Percentiles rank a stretch among this genome's conserved stretches.
Conservation (phyloP, 2,888 invertebrate genomes). For the Drosophila emarginata region DNA sequence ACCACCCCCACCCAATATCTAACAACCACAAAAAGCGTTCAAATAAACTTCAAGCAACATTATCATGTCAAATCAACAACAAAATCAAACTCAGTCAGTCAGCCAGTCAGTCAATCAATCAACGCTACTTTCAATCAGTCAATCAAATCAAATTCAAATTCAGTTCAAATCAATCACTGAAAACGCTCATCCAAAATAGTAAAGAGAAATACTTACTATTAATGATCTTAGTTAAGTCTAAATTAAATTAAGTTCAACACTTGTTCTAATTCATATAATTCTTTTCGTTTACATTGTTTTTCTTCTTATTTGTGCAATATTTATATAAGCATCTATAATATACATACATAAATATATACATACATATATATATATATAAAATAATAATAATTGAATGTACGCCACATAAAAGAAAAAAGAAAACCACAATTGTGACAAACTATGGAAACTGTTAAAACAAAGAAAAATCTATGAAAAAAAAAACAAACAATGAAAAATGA, state of each 20-base stretch:
- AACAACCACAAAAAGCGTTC: constrained; percentile 12
- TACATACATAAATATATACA: constrained; percentile 42
- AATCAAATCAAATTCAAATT: constrained; percentile 31
- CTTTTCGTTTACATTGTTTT: constrained; percentile 54
- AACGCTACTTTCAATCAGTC: no score
- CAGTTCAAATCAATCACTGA: constrained; percentile 66
- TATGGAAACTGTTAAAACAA: constrained; percentile 22
- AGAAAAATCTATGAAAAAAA: constrained; percentile 47
- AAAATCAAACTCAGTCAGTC: constrained; percentile 36
- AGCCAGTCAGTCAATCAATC: constrained; percentile 41
- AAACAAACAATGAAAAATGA: no score
- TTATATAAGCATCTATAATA: constrained; percentile 54
- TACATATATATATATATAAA: constrained; percentile 37
- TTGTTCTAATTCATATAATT: constrained; percentile 56
- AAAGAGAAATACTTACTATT: constrained; percentile 27
- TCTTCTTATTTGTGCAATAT: constrained; percentile 72
- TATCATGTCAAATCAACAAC: constrained; percentile 69
- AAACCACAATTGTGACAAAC: constrained; percentile 58
- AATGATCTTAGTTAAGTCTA: constrained; percentile 64
- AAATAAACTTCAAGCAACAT: constrained; percentile 54
- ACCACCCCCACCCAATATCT: constrained; percentile 39
- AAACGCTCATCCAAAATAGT: constrained; percentile 66
- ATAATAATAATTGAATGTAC: constrained; percentile 29
- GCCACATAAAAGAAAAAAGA: constrained; percentile 22
- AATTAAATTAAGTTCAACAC: constrained; percentile 60